phyloP scores from a whole-genome alignment of 2,797 vertebrate species.

The Enteromius unitaeniatus region DNA sequence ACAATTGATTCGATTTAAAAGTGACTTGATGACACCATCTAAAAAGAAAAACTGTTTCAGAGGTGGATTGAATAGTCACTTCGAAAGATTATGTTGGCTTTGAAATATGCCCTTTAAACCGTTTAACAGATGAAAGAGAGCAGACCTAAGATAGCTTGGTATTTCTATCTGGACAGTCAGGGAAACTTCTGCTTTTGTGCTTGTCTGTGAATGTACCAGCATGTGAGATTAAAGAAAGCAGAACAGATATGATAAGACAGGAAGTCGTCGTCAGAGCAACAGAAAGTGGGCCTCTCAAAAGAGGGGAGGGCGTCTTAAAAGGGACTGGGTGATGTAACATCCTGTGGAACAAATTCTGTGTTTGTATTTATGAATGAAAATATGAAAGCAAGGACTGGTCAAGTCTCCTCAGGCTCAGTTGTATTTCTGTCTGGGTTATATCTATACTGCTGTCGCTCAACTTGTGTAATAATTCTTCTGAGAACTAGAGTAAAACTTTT shows the following conservation, averaged over 20 bases:
- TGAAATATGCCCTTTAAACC: background rate
- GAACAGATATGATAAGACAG: slow-evolving; percentile 55
- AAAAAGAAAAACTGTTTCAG: background rate
- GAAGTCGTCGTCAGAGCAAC: slow-evolving; percentile 57
- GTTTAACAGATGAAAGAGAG: background rate
- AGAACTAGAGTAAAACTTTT: slow-evolving; percentile 44
- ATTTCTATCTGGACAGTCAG: background rate
- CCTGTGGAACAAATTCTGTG: slow-evolving; percentile 69
- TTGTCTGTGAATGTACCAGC: slow-evolving; percentile 17
- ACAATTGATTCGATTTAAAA: background rate
- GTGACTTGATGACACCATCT: background rate
- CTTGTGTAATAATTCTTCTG: background rate
- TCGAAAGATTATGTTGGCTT: background rate
- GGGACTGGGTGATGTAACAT: slow-evolving; percentile 60
- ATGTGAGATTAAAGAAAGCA: slow-evolving; percentile 41
- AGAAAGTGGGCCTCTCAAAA: slow-evolving; percentile 59
- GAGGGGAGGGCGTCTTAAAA: slow-evolving; percentile 45
- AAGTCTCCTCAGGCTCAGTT: slow-evolving; percentile 40
- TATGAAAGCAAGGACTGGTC: background rate
- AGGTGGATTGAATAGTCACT: background rate
- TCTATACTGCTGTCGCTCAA: background rate
- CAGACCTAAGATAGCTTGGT: background rate
- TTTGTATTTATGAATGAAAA: slow-evolving; percentile 34
- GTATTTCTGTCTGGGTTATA: background rate
- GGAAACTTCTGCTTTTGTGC: background rate